Percentiles rank a stretch among this genome's conserved stretches.
phyloP scores from a whole-genome alignment of 1,140 invertebrate species.

The Leptopilina boulardi region DNA sequence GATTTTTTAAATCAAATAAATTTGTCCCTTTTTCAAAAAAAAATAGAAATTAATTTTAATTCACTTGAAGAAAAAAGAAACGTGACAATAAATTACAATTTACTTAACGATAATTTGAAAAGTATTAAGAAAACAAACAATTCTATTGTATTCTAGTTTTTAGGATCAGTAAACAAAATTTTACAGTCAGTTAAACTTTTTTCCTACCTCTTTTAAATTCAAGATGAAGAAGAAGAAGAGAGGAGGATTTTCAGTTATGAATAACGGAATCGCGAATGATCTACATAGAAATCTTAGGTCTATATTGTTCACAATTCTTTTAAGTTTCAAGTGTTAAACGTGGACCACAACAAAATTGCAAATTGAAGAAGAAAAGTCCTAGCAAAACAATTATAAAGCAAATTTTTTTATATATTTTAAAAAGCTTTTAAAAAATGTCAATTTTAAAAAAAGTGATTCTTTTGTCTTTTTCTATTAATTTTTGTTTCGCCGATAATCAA shows the following conservation, averaged over 20 bases:
- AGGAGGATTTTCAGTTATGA: slow-evolving; percentile 51
- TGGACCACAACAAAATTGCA: background rate
- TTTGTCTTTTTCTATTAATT: background rate
- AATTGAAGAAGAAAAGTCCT: background rate
- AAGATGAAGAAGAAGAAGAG: slow-evolving; percentile 34
- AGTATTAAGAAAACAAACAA: no score
- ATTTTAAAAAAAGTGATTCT: background rate
- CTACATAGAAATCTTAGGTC: slow-evolving; percentile 28
- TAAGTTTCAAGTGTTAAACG: background rate
- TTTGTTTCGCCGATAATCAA: background rate
- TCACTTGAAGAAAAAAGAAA: no score
- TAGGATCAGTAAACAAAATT: background rate
- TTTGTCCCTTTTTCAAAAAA: no score
- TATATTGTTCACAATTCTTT: background rate
- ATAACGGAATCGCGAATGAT: slow-evolving; percentile 51
- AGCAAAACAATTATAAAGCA: background rate
- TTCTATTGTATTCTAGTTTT: background rate
- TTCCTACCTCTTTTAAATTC: background rate
- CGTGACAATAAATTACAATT: no score
- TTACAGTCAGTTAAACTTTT: slow-evolving; percentile 4
- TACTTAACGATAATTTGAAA: no score
- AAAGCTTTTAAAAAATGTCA: background rate
- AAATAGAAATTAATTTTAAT: no score
- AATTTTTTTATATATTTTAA: background rate
- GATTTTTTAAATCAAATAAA: no score